These are phyloP conservation scores for Mastomys natalensis DNA, from an alignment of 2,113 vertebrate species.

Conservation along the genomic window DNA sequence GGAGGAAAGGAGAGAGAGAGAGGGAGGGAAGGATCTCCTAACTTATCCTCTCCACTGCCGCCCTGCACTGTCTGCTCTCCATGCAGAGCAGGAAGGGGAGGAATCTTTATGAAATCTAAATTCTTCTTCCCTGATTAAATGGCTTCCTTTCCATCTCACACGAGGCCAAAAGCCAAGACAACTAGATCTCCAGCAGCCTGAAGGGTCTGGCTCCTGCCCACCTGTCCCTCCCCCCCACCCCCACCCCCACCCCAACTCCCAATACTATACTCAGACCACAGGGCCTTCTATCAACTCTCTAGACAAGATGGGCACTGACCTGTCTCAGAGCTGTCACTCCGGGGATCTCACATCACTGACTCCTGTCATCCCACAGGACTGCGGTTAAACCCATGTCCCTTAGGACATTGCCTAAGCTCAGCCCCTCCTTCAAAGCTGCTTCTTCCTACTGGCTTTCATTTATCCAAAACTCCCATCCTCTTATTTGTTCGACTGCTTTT, in stretches of 20 bases:
- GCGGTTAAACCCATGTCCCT: neutral
- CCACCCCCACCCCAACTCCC: neutral
- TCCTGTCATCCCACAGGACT: neutral
- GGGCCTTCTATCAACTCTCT: neutral
- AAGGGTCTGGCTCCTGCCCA: neutral
- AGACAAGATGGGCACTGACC: neutral
- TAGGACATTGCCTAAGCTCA: neutral
- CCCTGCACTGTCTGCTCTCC: neutral
- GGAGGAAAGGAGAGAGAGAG: neutral
- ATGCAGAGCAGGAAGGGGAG: neutral
- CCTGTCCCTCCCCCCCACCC: neutral
- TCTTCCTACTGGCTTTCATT: neutral
- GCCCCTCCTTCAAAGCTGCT: neutral
- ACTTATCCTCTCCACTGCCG: neutral
- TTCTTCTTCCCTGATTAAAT: neutral
- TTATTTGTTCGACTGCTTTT: neutral
- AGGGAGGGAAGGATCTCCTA: neutral
- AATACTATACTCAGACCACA: neutral
- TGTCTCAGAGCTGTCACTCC: neutral
- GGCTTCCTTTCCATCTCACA: neutral
- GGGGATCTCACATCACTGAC: neutral
- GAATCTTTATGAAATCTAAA: constrained; percentile 15
- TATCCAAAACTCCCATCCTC: neutral
- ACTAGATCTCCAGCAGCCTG: neutral
- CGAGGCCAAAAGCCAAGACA: neutral